Conservation (phyloP, 2,113 vertebrate species). For the Ondatra zibethicus region DNA sequence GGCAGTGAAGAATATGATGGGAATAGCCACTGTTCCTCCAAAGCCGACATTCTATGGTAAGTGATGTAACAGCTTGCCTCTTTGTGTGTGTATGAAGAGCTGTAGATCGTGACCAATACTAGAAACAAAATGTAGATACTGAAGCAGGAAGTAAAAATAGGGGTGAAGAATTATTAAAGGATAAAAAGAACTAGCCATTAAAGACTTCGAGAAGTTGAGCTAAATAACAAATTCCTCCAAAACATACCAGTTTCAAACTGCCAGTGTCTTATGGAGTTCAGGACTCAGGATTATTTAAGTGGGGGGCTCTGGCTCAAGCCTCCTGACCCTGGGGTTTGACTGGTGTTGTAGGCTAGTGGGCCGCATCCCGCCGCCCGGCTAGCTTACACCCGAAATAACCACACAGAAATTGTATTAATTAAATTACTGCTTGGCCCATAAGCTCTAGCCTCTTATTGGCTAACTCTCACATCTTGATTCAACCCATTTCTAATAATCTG, state of each 20-base stretch:
- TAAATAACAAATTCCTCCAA: not conserved
- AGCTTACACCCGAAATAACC: no score
- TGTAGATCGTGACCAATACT: not conserved
- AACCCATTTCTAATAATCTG: no score
- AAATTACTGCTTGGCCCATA: no score
- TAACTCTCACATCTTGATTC: no score
- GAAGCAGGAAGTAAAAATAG: not conserved
- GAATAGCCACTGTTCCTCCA: not conserved
- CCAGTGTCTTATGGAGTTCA: not conserved
- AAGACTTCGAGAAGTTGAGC: not conserved
- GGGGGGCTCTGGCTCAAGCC: not conserved
- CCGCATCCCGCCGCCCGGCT: no score
- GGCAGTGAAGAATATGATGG: not conserved
- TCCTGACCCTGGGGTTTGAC: not conserved
- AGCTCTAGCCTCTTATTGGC: no score
- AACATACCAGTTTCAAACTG: not conserved
- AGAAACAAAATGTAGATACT: not conserved
- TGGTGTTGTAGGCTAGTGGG: no score
- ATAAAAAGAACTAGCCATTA: not conserved
- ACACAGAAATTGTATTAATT: no score
- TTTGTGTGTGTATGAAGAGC: not conserved
- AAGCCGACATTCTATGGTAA: not conserved
- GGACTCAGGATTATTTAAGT: not conserved
- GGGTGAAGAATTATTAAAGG: not conserved
- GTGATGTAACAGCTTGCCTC: not conserved